Percentiles rank a stretch among this genome's conserved stretches.
Evolutionary conservation across 2,888 invertebrate species (phyloP).

Genomic region (Endomychus coccineus): DNA sequence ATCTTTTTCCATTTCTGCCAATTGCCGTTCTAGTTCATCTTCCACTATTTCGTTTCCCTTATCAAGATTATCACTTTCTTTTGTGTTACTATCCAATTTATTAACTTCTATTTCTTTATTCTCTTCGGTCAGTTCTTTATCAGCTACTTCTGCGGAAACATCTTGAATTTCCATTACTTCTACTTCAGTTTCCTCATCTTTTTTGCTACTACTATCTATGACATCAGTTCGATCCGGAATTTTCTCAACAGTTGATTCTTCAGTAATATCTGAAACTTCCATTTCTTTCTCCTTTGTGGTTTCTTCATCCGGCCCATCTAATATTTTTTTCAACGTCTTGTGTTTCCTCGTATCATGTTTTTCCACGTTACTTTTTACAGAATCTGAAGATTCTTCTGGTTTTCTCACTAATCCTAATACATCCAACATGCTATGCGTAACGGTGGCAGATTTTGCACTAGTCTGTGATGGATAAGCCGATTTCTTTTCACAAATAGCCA

Average conservation of each 20-base stretch:
- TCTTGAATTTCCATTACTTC: too few species aligned
- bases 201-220: too few species aligned
- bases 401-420: slow-evolving; percentile 52
- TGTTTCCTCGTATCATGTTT: slow-evolving; percentile 13
- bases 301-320: too few species aligned
- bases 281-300: not conserved
- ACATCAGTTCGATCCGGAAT: too few species aligned
- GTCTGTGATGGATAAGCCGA: slow-evolving; percentile 63
- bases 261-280: slow-evolving; percentile 12
- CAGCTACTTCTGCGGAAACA: too few species aligned
- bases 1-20: not conserved
- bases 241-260: slow-evolving; percentile 12
- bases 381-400: slow-evolving; percentile 41
- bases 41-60: slow-evolving; percentile 6
- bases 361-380: slow-evolving; percentile 7
- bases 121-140: too few species aligned
- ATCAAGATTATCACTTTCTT: too few species aligned
- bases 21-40: too few species aligned
- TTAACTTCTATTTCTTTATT: too few species aligned
- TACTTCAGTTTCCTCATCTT: too few species aligned
- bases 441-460: slow-evolving; percentile 55
- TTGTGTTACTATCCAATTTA: too few species aligned
- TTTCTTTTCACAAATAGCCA: slow-evolving; percentile 64
- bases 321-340: too few species aligned
- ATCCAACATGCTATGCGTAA: slow-evolving; percentile 52